Conservation (phyloP, 2,797 vertebrate genomes). For the Gastrophryne carolinensis region DNA sequence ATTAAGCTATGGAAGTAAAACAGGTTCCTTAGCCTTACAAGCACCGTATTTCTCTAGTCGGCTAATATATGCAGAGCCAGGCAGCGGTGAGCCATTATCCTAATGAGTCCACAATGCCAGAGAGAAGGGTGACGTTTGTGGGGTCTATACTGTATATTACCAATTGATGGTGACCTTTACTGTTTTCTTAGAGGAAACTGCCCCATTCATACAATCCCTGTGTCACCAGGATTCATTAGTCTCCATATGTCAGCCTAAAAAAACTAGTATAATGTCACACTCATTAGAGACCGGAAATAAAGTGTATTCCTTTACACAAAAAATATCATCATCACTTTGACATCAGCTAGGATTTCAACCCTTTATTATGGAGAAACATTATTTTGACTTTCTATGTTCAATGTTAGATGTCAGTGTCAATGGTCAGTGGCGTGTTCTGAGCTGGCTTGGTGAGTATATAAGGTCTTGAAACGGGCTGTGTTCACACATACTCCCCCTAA, state of each 20-base stretch:
- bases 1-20: too few species aligned
- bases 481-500: too few species aligned
- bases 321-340: neutral
- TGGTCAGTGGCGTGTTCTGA: too few species aligned
- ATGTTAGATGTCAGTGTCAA: too few species aligned
- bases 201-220: neutral
- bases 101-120: neutral
- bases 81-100: neutral
- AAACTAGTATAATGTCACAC: neutral
- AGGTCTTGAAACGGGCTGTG: too few species aligned
- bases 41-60: neutral
- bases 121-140: too few species aligned
- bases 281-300: neutral
- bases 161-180: neutral
- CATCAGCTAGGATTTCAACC: neutral
- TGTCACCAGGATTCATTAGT: neutral
- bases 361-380: too few species aligned
- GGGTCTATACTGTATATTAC: too few species aligned
- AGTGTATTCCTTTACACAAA: neutral
- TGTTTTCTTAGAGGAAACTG: neutral
- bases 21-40: too few species aligned
- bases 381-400: too few species aligned
- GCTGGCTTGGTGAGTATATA: too few species aligned
- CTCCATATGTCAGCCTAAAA: neutral
- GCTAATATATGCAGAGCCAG: neutral